These are phyloP conservation scores for Mylabris phalerata DNA, from an alignment of 1,140 invertebrate species.

Conservation along the genomic window DNA sequence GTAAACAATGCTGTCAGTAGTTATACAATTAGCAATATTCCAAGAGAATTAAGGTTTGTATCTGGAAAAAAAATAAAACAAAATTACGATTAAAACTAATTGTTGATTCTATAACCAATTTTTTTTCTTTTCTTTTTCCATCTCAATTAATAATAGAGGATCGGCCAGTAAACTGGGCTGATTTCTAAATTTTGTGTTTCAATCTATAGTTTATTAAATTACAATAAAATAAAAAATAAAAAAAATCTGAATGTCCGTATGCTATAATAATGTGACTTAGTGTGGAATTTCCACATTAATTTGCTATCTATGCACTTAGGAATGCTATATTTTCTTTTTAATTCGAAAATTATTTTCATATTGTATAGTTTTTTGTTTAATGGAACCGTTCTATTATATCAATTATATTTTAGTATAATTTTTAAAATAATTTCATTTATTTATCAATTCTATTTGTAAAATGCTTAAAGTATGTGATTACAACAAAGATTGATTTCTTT, in stretches of 20 bases:
- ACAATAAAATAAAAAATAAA: constrained; percentile 1
- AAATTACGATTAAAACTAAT: not conserved
- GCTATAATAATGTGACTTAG: constrained; percentile 12
- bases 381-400: not conserved
- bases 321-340: constrained; percentile 4
- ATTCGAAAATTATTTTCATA: constrained; percentile 11
- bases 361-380: constrained; percentile 11
- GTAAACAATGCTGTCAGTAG: constrained; percentile 87
- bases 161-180: constrained; percentile 18
- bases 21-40: constrained; percentile 22
- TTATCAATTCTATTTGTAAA: constrained; percentile 8
- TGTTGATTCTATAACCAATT: not conserved
- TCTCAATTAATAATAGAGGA: constrained; percentile 13
- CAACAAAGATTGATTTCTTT: constrained; percentile 3
- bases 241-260: constrained; percentile 13
- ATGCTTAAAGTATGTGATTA: constrained; percentile 14
- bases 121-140: constrained; percentile 6
- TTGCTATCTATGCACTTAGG: constrained; percentile 9
- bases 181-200: constrained; percentile 10
- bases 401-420: constrained; percentile 2
- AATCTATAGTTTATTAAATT: no score
- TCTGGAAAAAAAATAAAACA: no score
- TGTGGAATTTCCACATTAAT: constrained; percentile 11
- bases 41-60: constrained; percentile 15
- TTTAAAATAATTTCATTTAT: constrained; percentile 8